Conservation (phyloP, 2,888 invertebrate genomes). For the Caenorhabditis uteleia region DNA sequence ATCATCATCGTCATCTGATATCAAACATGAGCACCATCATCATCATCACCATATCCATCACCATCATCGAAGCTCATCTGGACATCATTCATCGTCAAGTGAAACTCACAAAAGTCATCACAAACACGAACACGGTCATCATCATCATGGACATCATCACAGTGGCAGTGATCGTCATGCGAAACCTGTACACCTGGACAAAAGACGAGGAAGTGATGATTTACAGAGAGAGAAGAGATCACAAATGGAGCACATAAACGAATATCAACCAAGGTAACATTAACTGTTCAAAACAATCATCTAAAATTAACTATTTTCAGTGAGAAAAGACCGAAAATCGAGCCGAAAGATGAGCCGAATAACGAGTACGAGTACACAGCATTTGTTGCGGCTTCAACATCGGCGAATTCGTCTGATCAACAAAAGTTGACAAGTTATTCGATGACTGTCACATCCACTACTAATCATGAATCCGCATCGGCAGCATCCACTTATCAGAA, state of each 20-base stretch:
- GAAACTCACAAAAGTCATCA: too few relatives aligned
- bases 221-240: neutral
- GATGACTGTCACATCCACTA: neutral
- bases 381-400: slow-evolving; percentile 5
- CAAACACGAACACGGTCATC: neutral
- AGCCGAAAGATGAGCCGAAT: too few relatives aligned
- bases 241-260: neutral
- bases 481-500: slow-evolving; percentile 16
- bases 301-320: neutral
- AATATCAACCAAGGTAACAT: neutral
- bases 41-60: slow-evolving; percentile 1
- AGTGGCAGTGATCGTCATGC: neutral
- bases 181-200: too few relatives aligned
- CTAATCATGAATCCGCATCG: slow-evolving; percentile 2
- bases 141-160: neutral
- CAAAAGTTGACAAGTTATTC: neutral
- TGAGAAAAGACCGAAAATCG: neutral
- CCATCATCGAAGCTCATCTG: neutral
- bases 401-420: neutral
- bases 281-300: too few relatives aligned
- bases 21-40: slow-evolving; percentile 1
- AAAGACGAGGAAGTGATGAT: neutral
- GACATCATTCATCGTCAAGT: too few relatives aligned
- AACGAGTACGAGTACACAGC: slow-evolving; percentile 2
- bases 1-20: neutral